Evolutionary conservation across 2,113 vertebrate species (phyloP), one percentile per base, ranked within the genome.

Genomic region (Nothobranchius kuhntae): DNA sequence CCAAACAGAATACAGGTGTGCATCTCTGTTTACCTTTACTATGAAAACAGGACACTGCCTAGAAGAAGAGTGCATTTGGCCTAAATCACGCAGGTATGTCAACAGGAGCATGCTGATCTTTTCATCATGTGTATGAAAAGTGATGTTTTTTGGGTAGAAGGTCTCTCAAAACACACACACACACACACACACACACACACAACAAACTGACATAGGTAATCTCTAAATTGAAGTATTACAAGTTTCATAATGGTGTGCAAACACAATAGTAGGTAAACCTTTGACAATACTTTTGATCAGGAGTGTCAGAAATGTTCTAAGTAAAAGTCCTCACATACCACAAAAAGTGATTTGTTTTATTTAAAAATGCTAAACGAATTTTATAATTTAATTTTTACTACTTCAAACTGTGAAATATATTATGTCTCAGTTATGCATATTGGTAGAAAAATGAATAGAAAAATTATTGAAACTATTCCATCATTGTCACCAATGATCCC

Each of bases 121-220:
- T 60, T 44, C 17, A 65, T 44, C 11, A 12, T 5, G 14, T 5
- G 14, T 50, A 24, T 46, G 55, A 60, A 47, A 62, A 36, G 21
- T 35, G 45, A 51, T n/a, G 45, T 45, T 36, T 48, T 59, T 63
- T 1, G 1, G 2, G 57, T 17, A 45, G 61, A 82, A 63, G 53
- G 11, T 48, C 73, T 9, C 70, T 65, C 26, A 30, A 15, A 15
- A 9, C 9, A 58, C 35, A 73, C 8, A 26, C 1, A 6, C 14
- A 61, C 40, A 42, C 7, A 15, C 14, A 21, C 21, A 9, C 9
- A 58, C 35, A 73, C 8, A 26, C 1, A 6, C 14, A 61, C 40
- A 42, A n/a, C n/a, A 1, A 21, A 21, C 21, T 21, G 21, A 21
- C 7, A 15, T 12, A 53, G 55, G 45, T 24, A 38, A 42, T 48